These are phyloP conservation scores for Buphagus erythrorhynchus DNA, from an alignment of 2,797 vertebrate genomes.

Conservation along the genomic window DNA sequence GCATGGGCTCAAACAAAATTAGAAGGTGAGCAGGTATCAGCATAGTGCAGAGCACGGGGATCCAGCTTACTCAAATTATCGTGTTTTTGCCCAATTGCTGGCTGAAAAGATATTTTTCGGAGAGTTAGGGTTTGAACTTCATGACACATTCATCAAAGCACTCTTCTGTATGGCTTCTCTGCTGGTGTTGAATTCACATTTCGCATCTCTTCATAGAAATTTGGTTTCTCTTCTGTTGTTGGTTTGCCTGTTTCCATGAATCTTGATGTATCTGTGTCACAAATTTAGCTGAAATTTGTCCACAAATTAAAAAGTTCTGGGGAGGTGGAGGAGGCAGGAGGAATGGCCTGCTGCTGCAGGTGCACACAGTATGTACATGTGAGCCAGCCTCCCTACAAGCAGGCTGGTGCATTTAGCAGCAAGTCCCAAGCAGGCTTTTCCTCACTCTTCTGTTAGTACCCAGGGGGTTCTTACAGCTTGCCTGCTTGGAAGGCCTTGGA, in stretches of 20 bases:
- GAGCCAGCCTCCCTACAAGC: not conserved
- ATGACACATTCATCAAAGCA: not conserved
- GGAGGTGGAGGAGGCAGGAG: not conserved
- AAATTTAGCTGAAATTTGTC: not conserved
- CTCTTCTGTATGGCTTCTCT: not conserved
- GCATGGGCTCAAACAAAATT: not conserved
- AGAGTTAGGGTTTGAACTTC: not conserved
- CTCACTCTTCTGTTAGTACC: not conserved
- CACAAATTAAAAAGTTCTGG: not conserved
- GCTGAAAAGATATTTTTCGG: not conserved
- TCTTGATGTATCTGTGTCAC: not conserved
- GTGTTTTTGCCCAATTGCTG: not conserved
- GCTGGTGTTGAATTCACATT: not conserved
- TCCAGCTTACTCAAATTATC: not conserved
- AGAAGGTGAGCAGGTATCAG: not conserved
- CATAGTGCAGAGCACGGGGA: not conserved
- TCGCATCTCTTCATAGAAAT: not conserved
- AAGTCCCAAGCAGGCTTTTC: not conserved
- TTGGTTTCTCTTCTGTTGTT: not conserved
- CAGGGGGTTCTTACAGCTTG: not conserved
- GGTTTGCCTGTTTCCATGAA: not conserved
- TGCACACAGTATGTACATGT: fast-evolving
- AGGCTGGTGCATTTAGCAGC: not conserved
- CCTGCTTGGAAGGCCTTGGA: not conserved
- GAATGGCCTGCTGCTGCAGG: not conserved